A percentile compares a stretch with the other conserved stretches of the same genome.
These are phyloP conservation scores for Yponomeuta evonymella DNA, from an alignment of 2,888 invertebrate genomes.

Conservation along the genomic window DNA sequence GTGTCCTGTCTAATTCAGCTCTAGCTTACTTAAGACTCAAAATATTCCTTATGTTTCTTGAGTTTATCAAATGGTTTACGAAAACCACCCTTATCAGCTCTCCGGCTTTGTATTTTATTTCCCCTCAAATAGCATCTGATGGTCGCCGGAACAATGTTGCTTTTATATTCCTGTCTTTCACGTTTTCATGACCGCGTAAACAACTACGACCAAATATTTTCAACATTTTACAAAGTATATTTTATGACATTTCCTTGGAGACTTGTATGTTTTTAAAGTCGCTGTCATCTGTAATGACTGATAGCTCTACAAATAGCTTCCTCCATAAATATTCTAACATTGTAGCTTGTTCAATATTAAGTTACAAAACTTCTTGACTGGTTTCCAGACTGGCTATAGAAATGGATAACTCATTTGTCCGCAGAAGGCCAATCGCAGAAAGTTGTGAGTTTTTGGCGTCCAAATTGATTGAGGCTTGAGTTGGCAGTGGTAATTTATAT, in stretches of 20 bases:
- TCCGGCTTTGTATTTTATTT: background rate
- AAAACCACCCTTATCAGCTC: background rate
- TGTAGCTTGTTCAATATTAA: background rate
- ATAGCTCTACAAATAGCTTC: background rate
- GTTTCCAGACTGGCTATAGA: background rate
- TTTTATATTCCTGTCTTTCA: background rate
- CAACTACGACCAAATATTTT: background rate
- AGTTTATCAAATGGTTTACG: background rate
- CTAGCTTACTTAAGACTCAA: background rate
- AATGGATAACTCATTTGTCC: background rate
- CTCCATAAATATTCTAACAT: background rate
- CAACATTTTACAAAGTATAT: slow-evolving; percentile 5
- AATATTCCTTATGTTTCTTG: background rate
- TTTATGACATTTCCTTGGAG: background rate
- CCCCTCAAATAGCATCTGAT: background rate
- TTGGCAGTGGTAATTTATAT: slow-evolving; percentile 53
- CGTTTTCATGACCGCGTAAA: background rate
- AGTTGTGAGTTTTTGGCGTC: slow-evolving; percentile 22
- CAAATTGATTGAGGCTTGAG: slow-evolving; percentile 32
- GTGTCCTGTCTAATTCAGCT: slow-evolving; percentile 18
- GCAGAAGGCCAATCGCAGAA: slow-evolving; percentile 5
- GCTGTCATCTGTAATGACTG: background rate
- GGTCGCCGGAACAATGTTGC: background rate
- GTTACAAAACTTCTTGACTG: background rate
- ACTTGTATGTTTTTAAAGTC: background rate